Conservation (phyloP, 2,797 vertebrate genomes). For the Gephyroberyx darwinii region DNA sequence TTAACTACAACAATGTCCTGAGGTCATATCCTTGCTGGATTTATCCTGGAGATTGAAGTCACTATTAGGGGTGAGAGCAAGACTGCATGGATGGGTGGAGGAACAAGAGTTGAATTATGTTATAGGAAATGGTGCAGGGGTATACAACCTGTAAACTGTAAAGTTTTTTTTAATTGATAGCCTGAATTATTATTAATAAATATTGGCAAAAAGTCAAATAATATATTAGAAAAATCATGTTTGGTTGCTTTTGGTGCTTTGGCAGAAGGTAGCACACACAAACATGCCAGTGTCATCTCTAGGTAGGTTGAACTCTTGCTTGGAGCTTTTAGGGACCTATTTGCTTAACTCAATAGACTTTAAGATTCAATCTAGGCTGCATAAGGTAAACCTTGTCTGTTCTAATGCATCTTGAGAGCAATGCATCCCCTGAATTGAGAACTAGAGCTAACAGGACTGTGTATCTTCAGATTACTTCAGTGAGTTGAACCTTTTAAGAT, state of each 20-base stretch:
- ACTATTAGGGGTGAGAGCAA: slow-evolving; percentile 1
- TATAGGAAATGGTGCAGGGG: slow-evolving; percentile 9
- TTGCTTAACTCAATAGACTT: no score
- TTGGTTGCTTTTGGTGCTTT: neutral
- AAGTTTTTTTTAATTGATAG: no score
- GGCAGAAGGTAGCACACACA: no score
- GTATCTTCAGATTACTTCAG: neutral
- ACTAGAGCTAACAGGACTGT: slow-evolving; percentile 5
- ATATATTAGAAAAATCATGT: neutral
- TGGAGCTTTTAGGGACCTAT: no score
- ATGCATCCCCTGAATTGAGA: slow-evolving; percentile 5
- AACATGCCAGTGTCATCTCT: no score
- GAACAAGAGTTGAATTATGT: slow-evolving; percentile 16
- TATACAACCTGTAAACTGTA: neutral
- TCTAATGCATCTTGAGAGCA: slow-evolving; percentile 5
- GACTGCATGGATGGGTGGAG: slow-evolving; percentile 9
- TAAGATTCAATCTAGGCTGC: no score
- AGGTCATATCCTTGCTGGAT: slow-evolving; percentile 31
- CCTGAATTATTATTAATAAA: neutral
- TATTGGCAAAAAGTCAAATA: neutral
- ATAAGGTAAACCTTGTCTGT: neutral
- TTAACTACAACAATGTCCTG: slow-evolving; percentile 24
- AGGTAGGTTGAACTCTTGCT: no score
- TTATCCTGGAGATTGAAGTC: slow-evolving; percentile 33
- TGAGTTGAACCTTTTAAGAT: slow-evolving; percentile 1